Evolutionary conservation across 2,113 vertebrate genomes (phyloP), one percentile per base, ranked within the genome.

Genomic region (Poeciliopsis retropinna): DNA sequence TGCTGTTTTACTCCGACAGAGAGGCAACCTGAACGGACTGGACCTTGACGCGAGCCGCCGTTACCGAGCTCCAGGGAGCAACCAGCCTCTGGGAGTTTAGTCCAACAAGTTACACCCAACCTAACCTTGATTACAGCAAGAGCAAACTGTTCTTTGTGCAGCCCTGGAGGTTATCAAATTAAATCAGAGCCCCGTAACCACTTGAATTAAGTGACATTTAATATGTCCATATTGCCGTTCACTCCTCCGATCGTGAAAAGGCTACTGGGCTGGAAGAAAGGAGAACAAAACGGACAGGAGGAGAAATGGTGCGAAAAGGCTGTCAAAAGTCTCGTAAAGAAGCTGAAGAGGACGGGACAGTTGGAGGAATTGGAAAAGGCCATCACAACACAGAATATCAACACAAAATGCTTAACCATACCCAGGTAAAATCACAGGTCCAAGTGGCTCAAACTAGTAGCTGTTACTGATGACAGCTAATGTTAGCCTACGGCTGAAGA

Each of bases 281-380:
- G 97, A 62, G 98, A 99, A 91, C 98, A 98, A 94, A 98, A 97
- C 92, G 97, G 98, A 64, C 98, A 98, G 77, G 98, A 99, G 93
- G 97, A 99, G 95, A 99, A 99, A 92, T 99, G 98, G 98, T 97
- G 97, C 88, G 97, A 99, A 88, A 99, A 99, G 88, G 98, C 98
- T 81, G 97, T 99, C 76, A 99, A 99, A 90, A 98, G 97, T 94
- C 89, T 99, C 61, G 98, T 99, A 87, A 99, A 99, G 94, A 99
- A 99, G 93, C 94, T 99, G 66, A 99, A 99, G 90, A 99, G 98
- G 94, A 99, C 95, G 3, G 98, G 97, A 37, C 97, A 99, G 91
- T 87, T 99, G 92, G 98, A 99, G 80, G 98, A 99, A 93, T 89
- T 99, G 95, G 98, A 99, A 88, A 98, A 98, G 81, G 96, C 97